phyloP scores from a whole-genome alignment of 2,113 vertebrate species.

The Daphoenositta chrysoptera region DNA sequence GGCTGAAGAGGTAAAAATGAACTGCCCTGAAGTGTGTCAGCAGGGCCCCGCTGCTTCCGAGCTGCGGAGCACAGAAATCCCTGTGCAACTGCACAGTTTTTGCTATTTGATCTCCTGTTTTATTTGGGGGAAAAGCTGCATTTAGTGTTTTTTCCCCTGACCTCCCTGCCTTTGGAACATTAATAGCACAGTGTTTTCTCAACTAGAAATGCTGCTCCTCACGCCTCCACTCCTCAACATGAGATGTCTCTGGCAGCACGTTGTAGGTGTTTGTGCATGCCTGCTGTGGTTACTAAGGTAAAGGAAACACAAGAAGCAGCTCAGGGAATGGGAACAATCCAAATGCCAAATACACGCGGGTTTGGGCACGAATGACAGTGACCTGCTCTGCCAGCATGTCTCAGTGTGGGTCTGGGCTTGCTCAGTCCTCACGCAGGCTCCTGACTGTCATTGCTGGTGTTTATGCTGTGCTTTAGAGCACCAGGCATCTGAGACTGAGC shows the following conservation, averaged over 20 bases:
- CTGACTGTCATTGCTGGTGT: not conserved
- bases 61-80: not conserved
- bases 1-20: not conserved
- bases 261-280: slow-evolving; percentile 32
- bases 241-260: not conserved
- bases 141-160: not conserved
- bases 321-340: not conserved
- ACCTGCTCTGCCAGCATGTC: not conserved
- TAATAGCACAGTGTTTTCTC: slow-evolving; percentile 3
- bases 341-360: not conserved
- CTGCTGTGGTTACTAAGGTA: slow-evolving; percentile 28
- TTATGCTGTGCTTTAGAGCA: not conserved
- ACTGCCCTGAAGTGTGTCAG: not conserved
- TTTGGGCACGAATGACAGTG: not conserved
- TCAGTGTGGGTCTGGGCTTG: not conserved
- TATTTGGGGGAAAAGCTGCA: not conserved
- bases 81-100: not conserved
- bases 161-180: not conserved
- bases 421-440: not conserved
- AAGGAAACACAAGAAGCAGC: not conserved
- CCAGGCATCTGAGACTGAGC: not conserved
- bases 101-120: not conserved
- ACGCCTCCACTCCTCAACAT: not conserved
- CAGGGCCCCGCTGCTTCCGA: not conserved
- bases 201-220: not conserved